Evolutionary conservation across 2,888 invertebrate genomes (phyloP).

Genomic region (Drosophila pseudotakahashii): DNA sequence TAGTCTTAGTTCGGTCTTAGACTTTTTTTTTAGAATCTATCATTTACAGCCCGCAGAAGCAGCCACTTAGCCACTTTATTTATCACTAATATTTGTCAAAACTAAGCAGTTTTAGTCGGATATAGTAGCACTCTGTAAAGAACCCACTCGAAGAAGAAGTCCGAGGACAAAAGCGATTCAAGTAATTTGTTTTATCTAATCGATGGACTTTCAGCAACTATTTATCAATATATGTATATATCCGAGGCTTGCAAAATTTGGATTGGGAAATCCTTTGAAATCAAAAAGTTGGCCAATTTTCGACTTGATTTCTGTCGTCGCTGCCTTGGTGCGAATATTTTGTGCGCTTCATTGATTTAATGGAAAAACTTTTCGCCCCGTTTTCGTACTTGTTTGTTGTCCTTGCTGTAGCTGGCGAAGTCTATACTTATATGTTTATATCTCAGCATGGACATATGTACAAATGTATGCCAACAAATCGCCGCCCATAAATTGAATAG

Average conservation of each 20-base stretch:
- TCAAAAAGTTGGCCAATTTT: constrained; percentile 43
- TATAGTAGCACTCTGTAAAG: no score
- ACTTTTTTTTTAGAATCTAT: no score
- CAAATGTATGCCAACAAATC: constrained; percentile 46
- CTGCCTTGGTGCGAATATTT: constrained; percentile 66
- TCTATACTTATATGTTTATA: constrained; percentile 1
- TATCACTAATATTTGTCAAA: no score
- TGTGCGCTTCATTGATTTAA: constrained; percentile 79
- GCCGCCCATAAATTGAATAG: constrained; percentile 66
- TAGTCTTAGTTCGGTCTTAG: no score
- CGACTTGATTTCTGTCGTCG: constrained; percentile 54
- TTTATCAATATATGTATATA: constrained; percentile 21
- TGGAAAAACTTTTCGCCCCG: constrained; percentile 73
- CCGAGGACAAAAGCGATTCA: constrained; percentile 3
- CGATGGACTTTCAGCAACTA: not conserved
- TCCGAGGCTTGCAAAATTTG: not conserved
- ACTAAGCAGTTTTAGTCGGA: no score
- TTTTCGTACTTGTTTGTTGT: constrained; percentile 19
- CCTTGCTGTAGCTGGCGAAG: constrained; percentile 8
- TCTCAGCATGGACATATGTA: not conserved
- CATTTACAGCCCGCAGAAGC: no score
- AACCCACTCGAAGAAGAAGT: no score
- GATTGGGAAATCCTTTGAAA: constrained; percentile 25
- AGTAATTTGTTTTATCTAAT: constrained; percentile 19
- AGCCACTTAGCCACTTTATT: no score